These are phyloP conservation scores for Astreopora myriophthalma DNA, from an alignment of 64 coral and sea anemone genomes.

Conservation along the genomic window DNA sequence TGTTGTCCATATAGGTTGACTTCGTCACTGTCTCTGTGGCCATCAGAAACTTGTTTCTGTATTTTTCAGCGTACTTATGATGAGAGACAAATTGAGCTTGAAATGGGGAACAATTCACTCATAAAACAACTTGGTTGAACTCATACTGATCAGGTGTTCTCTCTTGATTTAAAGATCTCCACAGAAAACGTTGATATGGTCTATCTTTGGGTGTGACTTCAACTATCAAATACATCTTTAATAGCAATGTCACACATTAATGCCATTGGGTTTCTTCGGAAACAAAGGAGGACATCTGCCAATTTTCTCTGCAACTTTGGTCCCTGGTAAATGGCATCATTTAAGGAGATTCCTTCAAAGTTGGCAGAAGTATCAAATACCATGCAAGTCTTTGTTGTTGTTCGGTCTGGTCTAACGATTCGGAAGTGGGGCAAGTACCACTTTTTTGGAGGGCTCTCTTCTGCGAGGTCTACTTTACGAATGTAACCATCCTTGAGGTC, in stretches of 20 bases:
- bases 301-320: conserved; percentile 57
- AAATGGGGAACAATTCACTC: conserved; percentile 45
- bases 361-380: too few relatives aligned
- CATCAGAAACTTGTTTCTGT: conserved; percentile 32
- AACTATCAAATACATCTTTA: conserved; percentile 1
- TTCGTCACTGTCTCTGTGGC: conserved; percentile 67
- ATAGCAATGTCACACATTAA: too few relatives aligned
- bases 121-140: conserved; percentile 59
- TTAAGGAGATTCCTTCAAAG: too few relatives aligned
- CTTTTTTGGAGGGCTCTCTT: too few relatives aligned
- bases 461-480: neutral
- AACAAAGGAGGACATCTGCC: conserved; percentile 24
- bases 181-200: conserved; percentile 29
- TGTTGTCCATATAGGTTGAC: conserved; percentile 23
- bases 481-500: neutral
- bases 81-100: conserved; percentile 61
- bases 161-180: conserved; percentile 36
- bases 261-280: too few relatives aligned
- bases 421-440: too few relatives aligned
- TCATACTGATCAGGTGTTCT: conserved; percentile 7
- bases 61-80: conserved; percentile 18
- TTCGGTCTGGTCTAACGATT: too few relatives aligned
- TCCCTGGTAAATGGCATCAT: conserved; percentile 36
- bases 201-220: neutral
- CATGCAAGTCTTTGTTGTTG: neutral